A percentile compares a stretch with the other conserved stretches of the same genome.
These are phyloP conservation scores for Adelphocoris suturalis DNA, from an alignment of 2,888 invertebrate species.

Conservation along the genomic window DNA sequence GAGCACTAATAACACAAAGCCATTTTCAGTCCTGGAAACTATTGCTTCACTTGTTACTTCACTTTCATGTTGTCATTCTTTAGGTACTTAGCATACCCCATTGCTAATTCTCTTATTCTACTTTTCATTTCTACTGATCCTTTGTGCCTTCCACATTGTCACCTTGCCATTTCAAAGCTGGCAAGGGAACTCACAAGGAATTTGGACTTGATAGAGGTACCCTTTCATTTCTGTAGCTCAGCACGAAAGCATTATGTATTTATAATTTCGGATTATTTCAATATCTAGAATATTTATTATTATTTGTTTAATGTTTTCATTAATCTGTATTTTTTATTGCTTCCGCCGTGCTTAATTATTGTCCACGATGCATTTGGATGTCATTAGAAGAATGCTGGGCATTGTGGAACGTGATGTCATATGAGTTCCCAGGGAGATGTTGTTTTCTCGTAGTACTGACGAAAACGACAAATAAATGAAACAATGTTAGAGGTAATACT, in stretches of 20 bases:
- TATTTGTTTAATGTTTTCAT: neutral
- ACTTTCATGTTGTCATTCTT: neutral
- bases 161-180: conserved; percentile 75
- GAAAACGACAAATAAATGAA: too few species aligned
- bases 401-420: neutral
- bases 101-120: conserved; percentile 69
- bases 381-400: neutral
- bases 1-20: neutral
- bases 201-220: conserved; percentile 76
- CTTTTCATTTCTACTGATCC: conserved; percentile 65
- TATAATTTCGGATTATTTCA: neutral
- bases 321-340: neutral
- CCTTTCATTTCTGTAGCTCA: conserved; percentile 52
- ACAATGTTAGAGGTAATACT: too few species aligned
- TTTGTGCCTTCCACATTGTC: conserved; percentile 65
- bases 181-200: conserved; percentile 76
- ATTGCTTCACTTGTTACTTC: neutral
- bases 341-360: neutral
- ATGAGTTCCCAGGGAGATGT: neutral
- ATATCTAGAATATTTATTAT: neutral
- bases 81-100: conserved; percentile 17
- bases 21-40: neutral
- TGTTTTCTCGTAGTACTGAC: neutral
- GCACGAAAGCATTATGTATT: conserved; percentile 58
- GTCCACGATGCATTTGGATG: neutral